Evolutionary conservation across 1,140 invertebrate genomes (phyloP), one percentile per base, ranked within the genome.

Genomic region (Popillia japonica): DNA sequence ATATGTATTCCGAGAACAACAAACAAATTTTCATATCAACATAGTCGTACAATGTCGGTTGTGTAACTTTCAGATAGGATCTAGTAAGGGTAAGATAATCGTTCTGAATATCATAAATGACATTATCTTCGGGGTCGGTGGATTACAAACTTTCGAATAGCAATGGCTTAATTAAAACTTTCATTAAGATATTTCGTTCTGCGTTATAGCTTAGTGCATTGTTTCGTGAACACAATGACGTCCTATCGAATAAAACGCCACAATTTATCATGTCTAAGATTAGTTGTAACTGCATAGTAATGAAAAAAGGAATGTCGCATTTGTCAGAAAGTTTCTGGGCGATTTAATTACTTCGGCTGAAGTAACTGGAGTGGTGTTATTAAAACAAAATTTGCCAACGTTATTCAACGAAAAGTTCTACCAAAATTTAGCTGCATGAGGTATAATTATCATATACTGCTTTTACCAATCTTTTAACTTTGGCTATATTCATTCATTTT

Each of bases 101-200:
- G 48, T 55, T 55, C 10, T 3, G 48, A 17, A 6, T 2, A 6
- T 6, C 17, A 17, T 17, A 17, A 17, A n/a, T 55, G 27, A 55
- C 48, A 17, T 55, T 55, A n/a, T 48, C 48, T 17, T 14, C 11
- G 48, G 6, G 48, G 48, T 55, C 48, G 48, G 2, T n/a, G 48
- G 48, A 55, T 55, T 55, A 55, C 48, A 55, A 55, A 55, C 48
- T 55, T 55, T 55, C 48, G 48, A 55, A 55, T 17, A 17, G 48
- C 48, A 55, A 55, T 55, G 48, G 48, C 48, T 55, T 55, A 55
- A 55, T 55, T 55, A 55, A 55, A 55, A 55, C 17, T 55, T 55
- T 55, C 48, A 55, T 55, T 55, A 55, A 55, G 48, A 55, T 55
- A 17, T 55, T 55, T 55, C 48, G 48, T 55, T 55, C 48, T 55